phyloP scores from a whole-genome alignment of 2,113 vertebrate species.

The Copsychus sechellarum region DNA sequence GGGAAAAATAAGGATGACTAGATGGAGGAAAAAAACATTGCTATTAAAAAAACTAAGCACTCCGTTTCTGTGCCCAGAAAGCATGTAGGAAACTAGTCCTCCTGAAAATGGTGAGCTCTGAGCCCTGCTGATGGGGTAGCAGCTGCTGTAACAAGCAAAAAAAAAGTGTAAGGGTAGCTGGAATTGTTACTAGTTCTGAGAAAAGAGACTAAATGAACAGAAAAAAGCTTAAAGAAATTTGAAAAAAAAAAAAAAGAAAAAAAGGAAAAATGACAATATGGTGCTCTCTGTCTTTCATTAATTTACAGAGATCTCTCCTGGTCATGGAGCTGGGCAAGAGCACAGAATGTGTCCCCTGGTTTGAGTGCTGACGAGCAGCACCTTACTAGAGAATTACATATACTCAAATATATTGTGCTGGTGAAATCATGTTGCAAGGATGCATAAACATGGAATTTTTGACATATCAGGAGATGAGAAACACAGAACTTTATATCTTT shows the following conservation, averaged over 20 bases:
- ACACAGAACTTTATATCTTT: neutral
- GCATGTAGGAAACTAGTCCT: neutral
- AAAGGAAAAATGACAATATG: rapidly evolving
- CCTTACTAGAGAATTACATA: neutral
- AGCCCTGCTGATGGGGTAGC: neutral
- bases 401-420: too few relatives aligned
- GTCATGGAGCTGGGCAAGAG: neutral
- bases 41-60: neutral
- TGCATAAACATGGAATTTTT: rapidly evolving
- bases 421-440: neutral
- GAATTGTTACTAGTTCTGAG: neutral
- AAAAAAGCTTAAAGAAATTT: neutral
- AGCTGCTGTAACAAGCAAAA: neutral
- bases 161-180: neutral
- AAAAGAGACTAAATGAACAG: neutral
- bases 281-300: neutral
- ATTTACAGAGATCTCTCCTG: neutral
- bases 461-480: neutral
- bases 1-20: neutral
- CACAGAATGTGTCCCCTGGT: rapidly evolving
- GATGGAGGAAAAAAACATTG: neutral
- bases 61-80: neutral
- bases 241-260: neutral
- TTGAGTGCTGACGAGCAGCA: neutral
- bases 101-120: neutral